Evolutionary conservation across 2,797 vertebrate genomes (phyloP).

Genomic region (Myotis pilosus): DNA sequence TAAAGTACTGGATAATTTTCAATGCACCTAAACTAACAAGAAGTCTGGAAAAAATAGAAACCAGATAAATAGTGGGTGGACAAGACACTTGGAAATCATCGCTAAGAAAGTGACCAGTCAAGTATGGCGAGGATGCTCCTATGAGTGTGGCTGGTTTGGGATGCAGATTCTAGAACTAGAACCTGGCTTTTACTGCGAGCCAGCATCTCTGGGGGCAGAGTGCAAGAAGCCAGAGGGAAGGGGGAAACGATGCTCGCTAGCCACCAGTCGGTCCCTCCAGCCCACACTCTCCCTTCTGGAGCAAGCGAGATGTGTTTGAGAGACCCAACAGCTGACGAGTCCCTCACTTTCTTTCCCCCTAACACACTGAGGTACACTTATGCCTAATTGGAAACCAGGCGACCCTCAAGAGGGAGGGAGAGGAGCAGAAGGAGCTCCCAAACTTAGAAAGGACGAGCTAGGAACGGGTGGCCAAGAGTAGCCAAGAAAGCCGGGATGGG

Average conservation of each 20-base stretch:
- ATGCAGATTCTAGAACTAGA: neutral
- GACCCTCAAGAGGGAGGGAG: neutral
- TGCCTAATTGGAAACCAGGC: conserved; percentile 15
- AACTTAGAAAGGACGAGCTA: neutral
- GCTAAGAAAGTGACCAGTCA: neutral
- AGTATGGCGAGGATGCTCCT: neutral
- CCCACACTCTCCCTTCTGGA: neutral
- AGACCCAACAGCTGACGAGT: neutral
- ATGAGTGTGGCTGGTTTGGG: neutral
- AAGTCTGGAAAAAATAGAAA: neutral
- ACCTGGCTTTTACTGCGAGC: neutral
- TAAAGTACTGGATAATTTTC: neutral
- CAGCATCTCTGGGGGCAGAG: neutral
- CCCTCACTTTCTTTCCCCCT: neutral
- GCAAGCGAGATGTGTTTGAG: neutral
- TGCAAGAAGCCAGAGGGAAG: neutral
- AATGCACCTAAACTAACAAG: neutral
- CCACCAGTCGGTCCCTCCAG: neutral
- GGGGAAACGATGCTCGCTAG: neutral
- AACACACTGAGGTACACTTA: neutral
- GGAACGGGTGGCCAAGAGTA: neutral
- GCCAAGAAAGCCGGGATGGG: neutral
- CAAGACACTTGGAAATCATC: neutral
- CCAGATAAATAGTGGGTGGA: neutral
- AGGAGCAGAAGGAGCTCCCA: neutral